A percentile compares a stretch with the other conserved stretches of the same genome.
phyloP scores from a whole-genome alignment of 2,113 vertebrate species.

The cat (Felis catus) region F.catus_Fca126_mat1.0 CM031422.1:11890001-11890500 shows the following conservation, averaged over 20 bases:
- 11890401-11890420: neutral
- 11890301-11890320: neutral
- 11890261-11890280: neutral
- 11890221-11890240: neutral
- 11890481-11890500: neutral
- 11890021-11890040: neutral
- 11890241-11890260: neutral
- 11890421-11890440: neutral
- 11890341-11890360: neutral
- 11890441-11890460: neutral
- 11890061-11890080: neutral
- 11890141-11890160: neutral
- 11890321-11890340: neutral
- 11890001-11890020: neutral
- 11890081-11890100: neutral
- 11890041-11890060: neutral
- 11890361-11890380: neutral
- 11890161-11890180: neutral
- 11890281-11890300: neutral
- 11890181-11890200: neutral
- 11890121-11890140: neutral
- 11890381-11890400: neutral
- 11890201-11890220: neutral
- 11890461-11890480: neutral
- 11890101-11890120: neutral